Evolutionary conservation across 1,140 invertebrate genomes (phyloP), one percentile per base, ranked within the genome.

Genomic region (Saccostrea cuccullata): DNA sequence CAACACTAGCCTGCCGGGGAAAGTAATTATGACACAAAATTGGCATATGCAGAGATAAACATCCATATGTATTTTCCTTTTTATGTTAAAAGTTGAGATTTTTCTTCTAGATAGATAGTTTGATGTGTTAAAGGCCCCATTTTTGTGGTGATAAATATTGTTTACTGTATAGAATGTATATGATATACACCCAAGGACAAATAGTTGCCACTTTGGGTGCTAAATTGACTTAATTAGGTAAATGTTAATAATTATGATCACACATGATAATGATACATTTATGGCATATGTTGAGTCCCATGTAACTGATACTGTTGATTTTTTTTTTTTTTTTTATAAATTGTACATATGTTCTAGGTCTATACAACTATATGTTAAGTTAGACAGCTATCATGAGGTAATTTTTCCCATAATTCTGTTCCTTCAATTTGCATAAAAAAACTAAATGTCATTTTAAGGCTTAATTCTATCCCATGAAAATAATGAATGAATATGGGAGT

Each of bases 51-150:
- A 26, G 11, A 26, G 70, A 77, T 77, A 77, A 77, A 30, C 70
- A 77, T 30, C 70, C 15, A 26, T 77, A 77, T 77, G 30, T 73
- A 77, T 26, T 77, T 77, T 36, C 13, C 26, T 36, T 77, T 36
- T 77, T 77, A 77, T 77, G 70, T 77, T 77, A 15, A 77, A 77
- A 77, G 9, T 77, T 77, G 26, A 77, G 70, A 77, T 77, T 77
- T 36, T 23, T 30, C 9, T 30, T 26, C 20, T 67, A 13, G 70
- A 30, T 77, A 77, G 26, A 36, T 77, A 77, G 70, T 36, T 77
- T 77, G 70, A 30, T 77, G 70, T 77, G 70, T 77, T 77, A 77
- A 77, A 11, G 70, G 70, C 15, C 70, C 70, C 26, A 30, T 77
- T 30, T 30, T 30, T 36, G 70, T 30, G 70, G 30, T 77, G 26